Conservation (phyloP, 2,888 invertebrate genomes). For the Eustalomyia histrio region DNA sequence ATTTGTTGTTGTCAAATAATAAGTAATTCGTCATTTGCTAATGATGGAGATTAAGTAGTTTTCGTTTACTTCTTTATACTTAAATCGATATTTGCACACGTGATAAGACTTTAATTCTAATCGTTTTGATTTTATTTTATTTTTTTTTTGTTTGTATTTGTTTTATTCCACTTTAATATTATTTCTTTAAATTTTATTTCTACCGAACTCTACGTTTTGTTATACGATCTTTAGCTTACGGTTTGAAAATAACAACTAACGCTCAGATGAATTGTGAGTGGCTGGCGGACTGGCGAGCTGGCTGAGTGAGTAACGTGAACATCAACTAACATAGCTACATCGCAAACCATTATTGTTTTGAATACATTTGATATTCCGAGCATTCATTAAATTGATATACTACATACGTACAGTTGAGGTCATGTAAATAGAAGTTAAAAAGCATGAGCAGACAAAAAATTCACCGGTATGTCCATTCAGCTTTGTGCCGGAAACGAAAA, state of each 20-base stretch:
- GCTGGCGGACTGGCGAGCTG: background rate
- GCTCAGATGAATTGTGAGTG: slow-evolving; percentile 24
- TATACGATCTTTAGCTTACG: slow-evolving; percentile 56
- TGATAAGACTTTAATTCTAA: slow-evolving; percentile 4
- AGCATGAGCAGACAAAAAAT: background rate
- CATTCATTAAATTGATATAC: slow-evolving; percentile 23
- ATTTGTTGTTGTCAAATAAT: background rate
- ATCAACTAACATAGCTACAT: slow-evolving; percentile 15
- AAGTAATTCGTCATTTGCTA: background rate
- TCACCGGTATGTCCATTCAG: too few relatives aligned
- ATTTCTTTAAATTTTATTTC: slow-evolving; percentile 7
- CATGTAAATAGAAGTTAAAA: background rate
- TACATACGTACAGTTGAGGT: background rate
- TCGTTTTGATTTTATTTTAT: background rate
- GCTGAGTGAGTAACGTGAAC: slow-evolving; percentile 2
- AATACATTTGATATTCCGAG: slow-evolving; percentile 33
- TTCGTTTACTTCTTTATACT: slow-evolving; percentile 4
- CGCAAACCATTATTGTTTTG: slow-evolving; percentile 17
- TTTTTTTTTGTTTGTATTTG: background rate
- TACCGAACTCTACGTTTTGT: slow-evolving; percentile 43
- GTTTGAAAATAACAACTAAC: slow-evolving; percentile 53
- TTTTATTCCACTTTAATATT: slow-evolving; percentile 13
- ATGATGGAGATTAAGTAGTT: background rate
- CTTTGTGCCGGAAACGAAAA: too few relatives aligned
- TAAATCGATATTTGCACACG: background rate